phyloP scores from a whole-genome alignment of 1,140 invertebrate genomes.

The Cydia pomonella region DNA sequence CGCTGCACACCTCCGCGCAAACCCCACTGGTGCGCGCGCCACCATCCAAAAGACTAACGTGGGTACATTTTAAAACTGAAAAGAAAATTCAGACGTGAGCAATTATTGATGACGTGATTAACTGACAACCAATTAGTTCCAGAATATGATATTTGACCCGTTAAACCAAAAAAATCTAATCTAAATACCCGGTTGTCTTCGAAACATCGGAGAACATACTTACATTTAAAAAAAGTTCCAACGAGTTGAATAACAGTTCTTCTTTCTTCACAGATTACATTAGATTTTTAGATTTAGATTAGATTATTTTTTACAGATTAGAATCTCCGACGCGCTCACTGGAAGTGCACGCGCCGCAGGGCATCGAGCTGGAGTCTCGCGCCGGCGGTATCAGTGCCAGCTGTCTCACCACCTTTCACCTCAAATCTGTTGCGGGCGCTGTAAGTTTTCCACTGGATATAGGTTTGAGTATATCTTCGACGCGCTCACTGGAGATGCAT shows the following conservation, averaged over 20 bases:
- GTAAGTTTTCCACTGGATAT: conserved; percentile 74
- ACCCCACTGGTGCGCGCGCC: conserved; percentile 91
- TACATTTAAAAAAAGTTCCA: too few relatives aligned
- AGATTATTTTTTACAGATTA: conserved; percentile 82
- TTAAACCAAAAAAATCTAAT: too few relatives aligned
- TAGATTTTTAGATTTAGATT: too few relatives aligned
- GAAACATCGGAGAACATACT: too few relatives aligned
- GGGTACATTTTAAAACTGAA: conserved; percentile 53
- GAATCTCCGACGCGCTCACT: conserved; percentile 94
- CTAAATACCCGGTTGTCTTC: too few relatives aligned
- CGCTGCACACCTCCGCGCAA: conserved; percentile 91
- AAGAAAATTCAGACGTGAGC: too few relatives aligned
- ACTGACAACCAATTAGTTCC: too few relatives aligned
- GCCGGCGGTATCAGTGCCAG: conserved; percentile 92
- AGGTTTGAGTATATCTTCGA: conserved; percentile 75
- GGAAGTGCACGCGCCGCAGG: conserved; percentile 90
- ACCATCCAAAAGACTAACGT: conserved; percentile 91
- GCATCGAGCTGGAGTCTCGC: conserved; percentile 90
- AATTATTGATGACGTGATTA: too few relatives aligned
- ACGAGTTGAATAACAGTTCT: too few relatives aligned
- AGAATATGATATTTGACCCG: too few relatives aligned
- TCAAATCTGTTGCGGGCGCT: conserved; percentile 90
- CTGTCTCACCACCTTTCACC: conserved; percentile 90
- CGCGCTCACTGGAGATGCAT: conserved; percentile 89
- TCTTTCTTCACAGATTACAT: too few relatives aligned